Base-by-base conservation (phyloP, 2,888 invertebrate species). In the Metacarcinus magister region DNA sequence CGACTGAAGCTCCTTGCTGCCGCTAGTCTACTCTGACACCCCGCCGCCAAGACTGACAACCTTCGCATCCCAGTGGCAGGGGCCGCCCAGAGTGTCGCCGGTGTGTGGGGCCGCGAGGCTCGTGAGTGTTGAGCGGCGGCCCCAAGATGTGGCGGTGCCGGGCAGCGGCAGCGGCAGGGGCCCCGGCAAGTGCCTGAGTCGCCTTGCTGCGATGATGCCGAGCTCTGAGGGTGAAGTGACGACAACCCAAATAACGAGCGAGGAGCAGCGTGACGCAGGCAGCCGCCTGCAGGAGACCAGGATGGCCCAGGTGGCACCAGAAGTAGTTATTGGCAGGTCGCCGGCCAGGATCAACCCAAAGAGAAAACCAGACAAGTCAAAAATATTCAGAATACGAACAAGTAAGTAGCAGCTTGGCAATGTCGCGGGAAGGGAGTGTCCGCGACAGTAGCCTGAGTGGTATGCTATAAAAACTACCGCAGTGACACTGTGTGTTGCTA, bases 291-390 rank as follows among this genome's bases (percentile, higher is more conserved):
- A 96, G 87, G 60, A 91, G n/a, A 92, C 46, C 82, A 96, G 46
- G 82, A 96, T 96, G 96, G 96, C 96, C 46, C 96, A 96, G 96
- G 96, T 95, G 89, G 95, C 89, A 43, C 95, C 95, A 39, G 95
- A 96, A 82, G 96, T 95, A 39, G 95, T 96, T 87, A 95, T 96
- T 90, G 96, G 96, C 19, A 94, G 95, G 46, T 96, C 96, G 44
- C 96, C 96, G 8, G 96, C 96, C 28, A 96, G 96, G 75, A 96
- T 97, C 95, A 97, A 96, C 92, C 96, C 97, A 23, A 97, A 97
- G 93, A 94, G 97, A 39, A 97, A 97, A 93, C 97, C 97, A 8
- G 97, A 97, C 96, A 97, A 97, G 60, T 96, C 96, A 46, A 97
- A 97, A 95, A 97, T 97, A 92, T 97, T 96, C 95, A 95, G 97